Percentiles rank a stretch among this genome's conserved stretches.
phyloP scores from a whole-genome alignment of 2,888 invertebrate genomes.

The Dioctria rufipes region DNA sequence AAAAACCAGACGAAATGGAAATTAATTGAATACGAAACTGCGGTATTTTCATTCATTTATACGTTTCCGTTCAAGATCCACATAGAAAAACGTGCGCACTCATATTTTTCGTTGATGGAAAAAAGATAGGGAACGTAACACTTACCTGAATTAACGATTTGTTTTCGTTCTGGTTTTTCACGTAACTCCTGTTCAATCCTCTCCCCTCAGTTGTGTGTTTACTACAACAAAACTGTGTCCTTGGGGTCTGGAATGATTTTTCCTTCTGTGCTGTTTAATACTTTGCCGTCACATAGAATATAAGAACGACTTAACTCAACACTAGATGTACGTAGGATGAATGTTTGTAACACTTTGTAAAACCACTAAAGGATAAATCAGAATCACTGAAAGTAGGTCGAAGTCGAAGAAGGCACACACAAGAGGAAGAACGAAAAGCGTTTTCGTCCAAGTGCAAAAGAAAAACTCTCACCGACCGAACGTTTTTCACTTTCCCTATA shows the following conservation, averaged over 20 bases:
- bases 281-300: not conserved
- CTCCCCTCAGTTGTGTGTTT: not conserved
- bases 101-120: not conserved
- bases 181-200: constrained; percentile 1
- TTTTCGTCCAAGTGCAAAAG: constrained; percentile 11
- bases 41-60: constrained; percentile 5
- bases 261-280: constrained; percentile 14
- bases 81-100: not conserved
- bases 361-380: no score
- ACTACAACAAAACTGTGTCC: constrained; percentile 38
- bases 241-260: constrained; percentile 8
- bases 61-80: not conserved
- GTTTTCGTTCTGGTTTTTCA: constrained; percentile 19
- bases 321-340: not conserved
- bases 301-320: constrained; percentile 13
- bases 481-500: constrained; percentile 44
- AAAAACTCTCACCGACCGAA: constrained; percentile 28
- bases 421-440: not conserved
- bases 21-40: constrained; percentile 16
- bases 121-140: constrained; percentile 17
- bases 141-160: constrained; percentile 50
- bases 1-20: not conserved
- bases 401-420: constrained; percentile 37
- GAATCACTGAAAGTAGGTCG: constrained; percentile 33
- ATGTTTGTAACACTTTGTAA: constrained; percentile 9